These are phyloP conservation scores for Drosophila robusta DNA, from an alignment of 2,888 invertebrate species.

Conservation along the genomic window DNA sequence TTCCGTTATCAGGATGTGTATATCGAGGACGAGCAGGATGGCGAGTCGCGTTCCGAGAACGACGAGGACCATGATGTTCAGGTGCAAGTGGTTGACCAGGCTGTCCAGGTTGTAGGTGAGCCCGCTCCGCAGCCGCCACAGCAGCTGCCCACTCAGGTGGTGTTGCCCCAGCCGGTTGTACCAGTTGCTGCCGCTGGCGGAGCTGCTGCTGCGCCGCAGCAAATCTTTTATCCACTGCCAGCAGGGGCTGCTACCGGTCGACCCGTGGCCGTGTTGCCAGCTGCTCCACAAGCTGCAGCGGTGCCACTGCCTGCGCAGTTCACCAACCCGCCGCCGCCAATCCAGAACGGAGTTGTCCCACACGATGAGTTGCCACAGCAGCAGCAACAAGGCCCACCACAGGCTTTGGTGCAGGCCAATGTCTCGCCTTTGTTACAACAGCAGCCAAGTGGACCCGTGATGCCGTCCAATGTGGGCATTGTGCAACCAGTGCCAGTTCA, in stretches of 20 bases:
- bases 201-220: conserved; percentile 68
- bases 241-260: conserved; percentile 77
- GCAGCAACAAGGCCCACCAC: conserved; percentile 81
- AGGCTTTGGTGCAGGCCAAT: conserved; percentile 84
- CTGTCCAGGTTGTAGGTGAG: conserved; percentile 63
- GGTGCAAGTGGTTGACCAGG: conserved; percentile 68
- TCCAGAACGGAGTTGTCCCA: conserved; percentile 84
- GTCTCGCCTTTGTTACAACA: conserved; percentile 83
- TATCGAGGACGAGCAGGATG: conserved; percentile 87
- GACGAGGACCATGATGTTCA: conserved; percentile 84
- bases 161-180: conserved; percentile 67
- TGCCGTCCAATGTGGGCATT: conserved; percentile 61
- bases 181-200: conserved; percentile 52
- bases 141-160: conserved; percentile 66
- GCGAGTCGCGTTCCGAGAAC: conserved; percentile 84
- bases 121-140: conserved; percentile 58
- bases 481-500: conserved; percentile 67
- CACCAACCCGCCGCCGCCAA: conserved; percentile 73
- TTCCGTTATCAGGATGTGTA: conserved; percentile 96
- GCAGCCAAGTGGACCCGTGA: conserved; percentile 51
- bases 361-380: conserved; percentile 83
- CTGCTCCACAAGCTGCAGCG: conserved; percentile 69
- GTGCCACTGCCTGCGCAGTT: conserved; percentile 80
- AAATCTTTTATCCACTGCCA: conserved; percentile 83
- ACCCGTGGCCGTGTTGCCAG: conserved; percentile 79